Percentiles rank a stretch among this genome's conserved stretches.
Conservation (phyloP, 2,797 vertebrate species). For the Sparidentex hasta region DNA sequence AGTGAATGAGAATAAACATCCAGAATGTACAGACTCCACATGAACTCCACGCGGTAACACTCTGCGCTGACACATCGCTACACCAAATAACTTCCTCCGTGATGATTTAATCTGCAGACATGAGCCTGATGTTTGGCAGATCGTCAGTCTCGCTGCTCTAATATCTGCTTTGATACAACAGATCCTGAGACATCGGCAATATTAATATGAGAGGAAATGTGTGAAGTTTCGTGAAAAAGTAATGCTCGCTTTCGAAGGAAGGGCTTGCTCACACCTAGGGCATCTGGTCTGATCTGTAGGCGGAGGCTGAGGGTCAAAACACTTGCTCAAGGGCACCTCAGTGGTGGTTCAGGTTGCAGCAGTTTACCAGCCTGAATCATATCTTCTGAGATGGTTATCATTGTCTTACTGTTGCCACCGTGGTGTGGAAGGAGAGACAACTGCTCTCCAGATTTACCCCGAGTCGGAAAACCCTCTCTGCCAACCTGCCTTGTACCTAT, state of each 20-base stretch:
- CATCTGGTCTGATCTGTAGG: constrained; percentile 2
- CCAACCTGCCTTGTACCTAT: no score
- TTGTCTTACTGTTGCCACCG: no score
- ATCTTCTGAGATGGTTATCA: no score
- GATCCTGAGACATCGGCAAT: constrained; percentile 1
- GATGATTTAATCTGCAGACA: constrained; percentile 9
- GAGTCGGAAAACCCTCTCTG: no score
- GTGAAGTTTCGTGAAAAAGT: background rate
- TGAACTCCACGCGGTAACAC: background rate
- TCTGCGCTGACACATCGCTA: background rate
- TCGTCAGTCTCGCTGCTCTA: background rate
- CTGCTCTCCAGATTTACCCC: no score
- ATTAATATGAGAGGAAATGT: background rate
- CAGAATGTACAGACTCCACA: constrained; percentile 7
- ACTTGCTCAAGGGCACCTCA: background rate
- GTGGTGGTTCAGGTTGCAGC: background rate
- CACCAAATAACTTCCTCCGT: background rate
- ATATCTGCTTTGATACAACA: constrained; percentile 2
- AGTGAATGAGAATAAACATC: background rate
- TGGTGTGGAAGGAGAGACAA: no score
- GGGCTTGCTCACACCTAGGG: background rate
- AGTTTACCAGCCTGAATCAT: no score
- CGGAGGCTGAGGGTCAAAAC: background rate
- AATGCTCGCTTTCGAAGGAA: background rate
- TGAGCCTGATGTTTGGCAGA: constrained; percentile 5